Base-by-base conservation (phyloP, 2,888 invertebrate genomes). In the Drosophila borealis region DNA sequence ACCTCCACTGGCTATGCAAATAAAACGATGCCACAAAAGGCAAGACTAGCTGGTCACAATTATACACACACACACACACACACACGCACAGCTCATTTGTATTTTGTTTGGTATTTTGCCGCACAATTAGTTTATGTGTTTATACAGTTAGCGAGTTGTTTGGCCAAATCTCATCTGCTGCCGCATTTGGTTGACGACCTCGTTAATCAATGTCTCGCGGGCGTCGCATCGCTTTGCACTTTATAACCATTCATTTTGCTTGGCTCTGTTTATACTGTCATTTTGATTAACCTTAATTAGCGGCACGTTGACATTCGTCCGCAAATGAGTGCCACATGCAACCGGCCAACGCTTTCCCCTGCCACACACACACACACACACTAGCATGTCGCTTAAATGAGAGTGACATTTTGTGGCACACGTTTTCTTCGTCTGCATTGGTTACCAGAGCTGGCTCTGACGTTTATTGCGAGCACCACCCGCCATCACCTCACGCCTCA, bases 251-350 rank as follows among this genome's bases (percentile, higher is more conserved):
- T 74, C 51, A 66, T 66, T 87, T 71, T 29, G 41, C 29, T 71
- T 49, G 34, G 42, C 36, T 50, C 17, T 54, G 46, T 9, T 41
- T 50, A 34, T 66, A 37, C 81, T 78, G 78, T 71, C 70, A 71
- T 89, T 85, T 85, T 87, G 81, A 85, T 87, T 85, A 85, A 84
- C 85, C 88, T 87, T 85, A 85, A 85, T 85, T 89, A 85, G 75
- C 68, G 69, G 83, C 74, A 66, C 80, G 84, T 78, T 87, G 87
- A 79, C 89, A 84, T 71, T 80, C 80, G 73, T 74, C 59, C 54
- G 61, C 66, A 81, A 77, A 75, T 64, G 69, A 75, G 54, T 69
- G 50, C n/a, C 61, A 45, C 74, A 73, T 76, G 71, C 78, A 74
- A 59, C 68, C 70, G 74, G 70, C 68, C 67, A 59, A 17, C 46